These are phyloP conservation scores for Vipera latastei DNA, from an alignment of 2,797 vertebrate species.

Conservation along the genomic window DNA sequence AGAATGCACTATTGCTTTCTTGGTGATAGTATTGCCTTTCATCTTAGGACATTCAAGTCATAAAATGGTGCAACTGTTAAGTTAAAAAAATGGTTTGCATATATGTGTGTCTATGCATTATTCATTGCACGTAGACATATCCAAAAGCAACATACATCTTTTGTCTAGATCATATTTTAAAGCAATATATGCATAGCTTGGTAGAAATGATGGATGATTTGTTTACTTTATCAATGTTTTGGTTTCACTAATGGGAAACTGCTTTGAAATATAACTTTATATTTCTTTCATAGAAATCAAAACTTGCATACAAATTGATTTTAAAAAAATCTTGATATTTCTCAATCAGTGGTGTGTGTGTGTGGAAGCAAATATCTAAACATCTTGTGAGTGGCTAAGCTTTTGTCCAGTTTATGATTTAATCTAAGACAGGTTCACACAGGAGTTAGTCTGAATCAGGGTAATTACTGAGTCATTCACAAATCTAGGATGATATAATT, in stretches of 20 bases:
- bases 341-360: neutral
- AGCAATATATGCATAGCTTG: conserved; percentile 67
- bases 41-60: conserved; percentile 41
- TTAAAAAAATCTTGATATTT: neutral
- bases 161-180: conserved; percentile 56
- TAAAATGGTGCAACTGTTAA: conserved; percentile 55
- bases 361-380: neutral
- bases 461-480: neutral
- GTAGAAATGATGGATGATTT: conserved; percentile 64
- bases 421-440: neutral
- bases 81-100: conserved; percentile 57
- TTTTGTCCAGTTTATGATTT: neutral
- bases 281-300: conserved; percentile 13
- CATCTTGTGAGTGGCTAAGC: neutral
- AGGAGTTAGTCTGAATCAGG: neutral
- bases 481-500: neutral
- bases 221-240: conserved; percentile 48
- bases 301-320: conserved; percentile 6
- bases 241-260: conserved; percentile 59
- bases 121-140: conserved; percentile 63
- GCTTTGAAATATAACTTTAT: conserved; percentile 34
- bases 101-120: conserved; percentile 41
- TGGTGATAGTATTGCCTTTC: conserved; percentile 52
- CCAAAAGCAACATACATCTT: conserved; percentile 48
- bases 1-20: conserved; percentile 53